Base-by-base conservation (phyloP, 35 echinoderm and acorn worm species). In the Eucidaris tribuloides region DNA sequence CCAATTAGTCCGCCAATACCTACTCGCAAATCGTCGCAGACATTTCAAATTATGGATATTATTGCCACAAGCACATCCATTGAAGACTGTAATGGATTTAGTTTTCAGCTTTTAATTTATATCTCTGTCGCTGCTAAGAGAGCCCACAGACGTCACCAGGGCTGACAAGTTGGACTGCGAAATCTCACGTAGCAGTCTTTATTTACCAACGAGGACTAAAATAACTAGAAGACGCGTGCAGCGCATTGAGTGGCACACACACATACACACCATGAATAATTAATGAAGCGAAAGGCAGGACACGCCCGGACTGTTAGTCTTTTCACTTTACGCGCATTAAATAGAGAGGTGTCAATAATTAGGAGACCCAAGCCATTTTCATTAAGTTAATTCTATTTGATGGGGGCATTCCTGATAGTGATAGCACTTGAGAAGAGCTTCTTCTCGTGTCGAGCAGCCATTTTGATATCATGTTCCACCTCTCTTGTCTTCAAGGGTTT, bases 31-130 rank as follows among this genome's bases (percentile, higher is more conserved):
- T 74, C 68, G 68, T 74, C 68, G 68, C 37, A 44, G 41, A 74
- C 68, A 74, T 74, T 74, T 74, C 68, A 74, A 74, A 74, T 74
- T 74, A 74, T 74, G 3, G 68, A 74, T 74, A 74, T 74, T 74
- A 74, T 74, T 36, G 68, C 68, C 68, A 74, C 68, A 74, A 74
- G 68, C 68, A 74, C 29, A 74, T 74, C 68, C 37, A 74, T 74
- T 74, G 68, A 74, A 74, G 41, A 74, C 7, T 74, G 38, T 74
- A 74, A 74, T 74, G 68, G 38, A 74, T 74, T 74, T 74, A 74
- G 40, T 74, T 36, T 44, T 74, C 68, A 74, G 68, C 38, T 6
- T 36, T 35, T 74, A 74, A 44, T 74, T 44, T 74, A 74, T 44
- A 20, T 31, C 38, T 74, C 37, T 64, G 6, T 32, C 7, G 30